Percentiles rank a stretch among this genome's conserved stretches.
These are phyloP conservation scores for Hormiphora californensis DNA, from an alignment of 37 sponge, comb jelly and placozoan species.

Conservation along the genomic window DNA sequence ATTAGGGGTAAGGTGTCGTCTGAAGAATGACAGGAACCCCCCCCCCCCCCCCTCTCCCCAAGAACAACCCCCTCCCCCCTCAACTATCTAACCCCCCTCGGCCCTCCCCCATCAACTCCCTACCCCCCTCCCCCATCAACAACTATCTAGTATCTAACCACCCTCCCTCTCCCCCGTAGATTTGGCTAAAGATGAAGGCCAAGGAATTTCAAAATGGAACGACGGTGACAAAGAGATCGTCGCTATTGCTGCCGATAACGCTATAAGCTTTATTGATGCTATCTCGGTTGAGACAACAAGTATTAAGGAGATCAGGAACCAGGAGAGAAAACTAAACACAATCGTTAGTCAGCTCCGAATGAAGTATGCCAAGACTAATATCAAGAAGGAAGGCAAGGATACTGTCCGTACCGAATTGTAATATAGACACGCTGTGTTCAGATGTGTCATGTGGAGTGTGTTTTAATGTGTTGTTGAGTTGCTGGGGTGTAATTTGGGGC, in stretches of 20 bases:
- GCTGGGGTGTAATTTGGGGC: too few relatives aligned
- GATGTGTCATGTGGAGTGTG: background rate
- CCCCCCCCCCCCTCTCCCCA: too few relatives aligned
- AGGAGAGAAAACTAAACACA: conserved; percentile 88
- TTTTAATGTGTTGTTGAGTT: too few relatives aligned
- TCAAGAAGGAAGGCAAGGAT: background rate
- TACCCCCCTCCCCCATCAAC: too few relatives aligned
- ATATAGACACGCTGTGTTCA: background rate
- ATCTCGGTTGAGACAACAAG: conserved; percentile 68
- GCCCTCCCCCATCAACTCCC: too few relatives aligned
- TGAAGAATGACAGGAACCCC: too few relatives aligned
- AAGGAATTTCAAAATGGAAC: conserved; percentile 75
- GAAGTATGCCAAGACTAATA: background rate
- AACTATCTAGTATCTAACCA: too few relatives aligned
- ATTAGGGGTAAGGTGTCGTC: too few relatives aligned
- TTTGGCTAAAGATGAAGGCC: conserved; percentile 78
- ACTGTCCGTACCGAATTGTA: background rate
- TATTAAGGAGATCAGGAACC: conserved; percentile 66
- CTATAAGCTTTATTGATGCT: conserved; percentile 77
- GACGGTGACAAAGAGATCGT: conserved; percentile 79
- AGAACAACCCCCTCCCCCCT: too few relatives aligned
- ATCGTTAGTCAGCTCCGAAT: conserved; percentile 45
- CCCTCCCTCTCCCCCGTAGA: too few relatives aligned
- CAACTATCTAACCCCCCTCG: too few relatives aligned
- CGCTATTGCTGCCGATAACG: conserved; percentile 65